Evolutionary conservation across 2,113 vertebrate species (phyloP), one percentile per base, ranked within the genome.

Genomic region (Scomber scombrus): DNA sequence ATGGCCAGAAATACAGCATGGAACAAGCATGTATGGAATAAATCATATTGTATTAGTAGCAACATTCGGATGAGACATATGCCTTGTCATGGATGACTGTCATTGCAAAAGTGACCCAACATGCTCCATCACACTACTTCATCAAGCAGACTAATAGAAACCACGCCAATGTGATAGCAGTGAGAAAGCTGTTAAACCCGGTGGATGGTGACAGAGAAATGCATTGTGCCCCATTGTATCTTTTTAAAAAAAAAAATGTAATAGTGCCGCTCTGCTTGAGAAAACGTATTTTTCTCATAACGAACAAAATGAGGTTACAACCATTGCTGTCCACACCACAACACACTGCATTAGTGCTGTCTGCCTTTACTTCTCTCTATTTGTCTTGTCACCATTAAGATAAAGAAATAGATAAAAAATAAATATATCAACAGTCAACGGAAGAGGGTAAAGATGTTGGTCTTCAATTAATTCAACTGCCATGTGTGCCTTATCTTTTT

Each of bases 71-170:
- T 45, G 34, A 47, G 49, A 55, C 14, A 2, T 23, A 15, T 45
- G 31, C 11, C 47, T 65, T 66, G 43, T n/a, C 60, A 63, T 43
- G 26, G 26, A 75, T 54, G 56, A 31, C 66, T 61, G 19, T 26
- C 51, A 66, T 52, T 50, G 26, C 34, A 66, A 49, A 50, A 52
- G 13, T 51, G 65, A 63, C n/a, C 75, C 57, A 49, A 69, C 40
- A 19, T 60, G 47, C 74, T 78, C 43, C 23, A 49, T 65, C 69
- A 61, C 50, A 71, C 57, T 54, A 40, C 31, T 56, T 75, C 29
- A 81, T 78, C 70, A 75, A 58, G 66, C 70, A 71, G 56, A 75
- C 52, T 58, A 61, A 81, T 40, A 43, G n/a, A 81, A 75, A 76
- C 29, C 19, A 29, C 54, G 19, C 31, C 83, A 79, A 72, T 57